Base-by-base conservation (phyloP, 2,888 invertebrate species). In the Pheosia tremula region DNA sequence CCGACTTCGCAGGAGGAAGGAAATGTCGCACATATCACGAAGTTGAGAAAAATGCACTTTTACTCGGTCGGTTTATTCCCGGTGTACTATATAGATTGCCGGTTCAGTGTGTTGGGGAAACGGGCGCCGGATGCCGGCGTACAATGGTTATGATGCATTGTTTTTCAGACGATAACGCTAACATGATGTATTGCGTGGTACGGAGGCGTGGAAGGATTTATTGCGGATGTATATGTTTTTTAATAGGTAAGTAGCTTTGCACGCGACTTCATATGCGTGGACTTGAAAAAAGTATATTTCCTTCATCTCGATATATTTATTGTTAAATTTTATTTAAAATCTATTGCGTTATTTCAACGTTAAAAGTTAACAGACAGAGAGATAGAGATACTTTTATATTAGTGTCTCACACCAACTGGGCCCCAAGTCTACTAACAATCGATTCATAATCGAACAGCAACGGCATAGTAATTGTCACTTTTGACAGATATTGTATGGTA, bases 121-220 rank as follows among this genome's bases (percentile, higher is more conserved):
- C 69, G 64, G 61, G 62, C 66, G 71, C 82, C 85, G 89, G 85
- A 85, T 78, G 82, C 74, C 71, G 65, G 71, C 81, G 79, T 76
- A 86, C 90, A 89, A 90, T 89, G 87, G 85, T 75, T 83, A 81
- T 90, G 90, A 91, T 87, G 71, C 83, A 90, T 88, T 82, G 88
- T 82, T 75, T 81, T 85, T 78, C 90, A 80, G 81, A 71, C 90
- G 88, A 91, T 91, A 90, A 88, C 83, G 74, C 83, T 88, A 85
- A 89, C 84, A 86, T 88, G 88, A 90, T 87, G 43, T 60, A 11
- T 13, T 53, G 24, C 24, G 45, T 60, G 24, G 49, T 50, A 43
- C 47, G 55, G 13, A 9, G 36, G 50, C 59, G 58, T 24, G 66
- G 68, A 73, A 65, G 71, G 65, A 77, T 75, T 72, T 75, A 77